phyloP scores from a whole-genome alignment of 2,113 vertebrate species.

The Terrapene triunguis region DNA sequence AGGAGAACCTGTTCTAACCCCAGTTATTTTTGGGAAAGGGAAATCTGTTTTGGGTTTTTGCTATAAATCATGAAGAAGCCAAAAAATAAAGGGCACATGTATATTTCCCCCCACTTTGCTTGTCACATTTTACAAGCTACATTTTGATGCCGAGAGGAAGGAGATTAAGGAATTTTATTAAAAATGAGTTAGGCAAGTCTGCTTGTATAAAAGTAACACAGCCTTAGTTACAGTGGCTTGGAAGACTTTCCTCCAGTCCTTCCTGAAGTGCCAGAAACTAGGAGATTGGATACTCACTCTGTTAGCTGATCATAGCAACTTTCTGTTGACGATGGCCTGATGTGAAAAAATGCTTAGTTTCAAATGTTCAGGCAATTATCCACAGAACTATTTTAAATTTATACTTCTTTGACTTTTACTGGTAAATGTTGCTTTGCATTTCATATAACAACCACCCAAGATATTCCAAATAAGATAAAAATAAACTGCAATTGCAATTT shows the following conservation, averaged over 20 bases:
- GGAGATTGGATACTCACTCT: not conserved
- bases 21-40: not conserved
- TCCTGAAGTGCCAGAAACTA: constrained; percentile 18
- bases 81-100: not conserved
- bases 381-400: not conserved
- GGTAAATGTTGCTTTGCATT: not conserved
- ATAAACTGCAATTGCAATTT: not conserved
- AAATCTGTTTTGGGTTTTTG: not conserved
- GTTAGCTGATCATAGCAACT: not conserved
- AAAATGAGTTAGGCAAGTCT: not conserved
- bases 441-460: not conserved
- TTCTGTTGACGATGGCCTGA: not conserved
- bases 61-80: not conserved
- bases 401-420: not conserved
- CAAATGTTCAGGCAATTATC: not conserved
- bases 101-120: not conserved
- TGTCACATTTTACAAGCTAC: not conserved
- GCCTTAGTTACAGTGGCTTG: not conserved
- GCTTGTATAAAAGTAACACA: not conserved
- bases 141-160: not conserved
- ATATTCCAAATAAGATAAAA: not conserved
- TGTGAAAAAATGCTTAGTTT: constrained; percentile 8
- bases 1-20: not conserved
- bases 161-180: not conserved
- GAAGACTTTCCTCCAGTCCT: not conserved